phyloP scores from a whole-genome alignment of 92 coral and sea anemone genomes.

The Scolanthus callimorphus region DNA sequence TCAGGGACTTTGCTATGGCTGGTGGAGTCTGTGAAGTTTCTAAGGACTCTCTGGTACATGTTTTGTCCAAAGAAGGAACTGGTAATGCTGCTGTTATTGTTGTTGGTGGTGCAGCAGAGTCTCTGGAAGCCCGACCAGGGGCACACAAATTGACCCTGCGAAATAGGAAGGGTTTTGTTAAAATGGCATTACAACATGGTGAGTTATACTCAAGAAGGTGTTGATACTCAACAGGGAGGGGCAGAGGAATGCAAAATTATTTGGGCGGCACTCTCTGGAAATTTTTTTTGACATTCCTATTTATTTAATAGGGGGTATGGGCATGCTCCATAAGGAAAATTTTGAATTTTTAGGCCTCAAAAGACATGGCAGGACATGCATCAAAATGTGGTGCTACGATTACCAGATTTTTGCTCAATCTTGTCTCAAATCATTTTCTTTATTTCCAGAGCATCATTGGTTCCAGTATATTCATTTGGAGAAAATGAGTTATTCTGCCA shows the following conservation, averaged over 20 bases:
- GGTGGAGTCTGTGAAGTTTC: constrained; percentile 95
- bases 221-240: too few relatives aligned
- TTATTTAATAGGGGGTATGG: too few relatives aligned
- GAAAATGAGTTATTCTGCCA: constrained; percentile 92
- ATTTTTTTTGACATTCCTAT: too few relatives aligned
- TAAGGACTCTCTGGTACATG: constrained; percentile 70
- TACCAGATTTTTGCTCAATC: too few relatives aligned
- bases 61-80: constrained; percentile 64
- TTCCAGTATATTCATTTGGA: constrained; percentile 97
- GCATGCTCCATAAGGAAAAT: too few relatives aligned
- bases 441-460: constrained; percentile 82
- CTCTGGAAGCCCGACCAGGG: constrained; percentile 96
- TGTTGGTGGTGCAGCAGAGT: constrained; percentile 96
- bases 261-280: too few relatives aligned
- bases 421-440: too few relatives aligned
- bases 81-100: constrained; percentile 95
- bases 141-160: constrained; percentile 76
- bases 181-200: constrained; percentile 93
- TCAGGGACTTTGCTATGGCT: constrained; percentile 87
- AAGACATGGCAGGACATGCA: too few relatives aligned
- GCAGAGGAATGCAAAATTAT: too few relatives aligned
- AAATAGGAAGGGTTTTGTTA: constrained; percentile 92
- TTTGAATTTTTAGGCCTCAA: too few relatives aligned
- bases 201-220: too few relatives aligned
- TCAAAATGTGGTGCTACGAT: too few relatives aligned